Percentiles rank a stretch among this genome's conserved stretches.
phyloP scores from a whole-genome alignment of 1,140 invertebrate species.

The Helicoverpa armigera region DNA sequence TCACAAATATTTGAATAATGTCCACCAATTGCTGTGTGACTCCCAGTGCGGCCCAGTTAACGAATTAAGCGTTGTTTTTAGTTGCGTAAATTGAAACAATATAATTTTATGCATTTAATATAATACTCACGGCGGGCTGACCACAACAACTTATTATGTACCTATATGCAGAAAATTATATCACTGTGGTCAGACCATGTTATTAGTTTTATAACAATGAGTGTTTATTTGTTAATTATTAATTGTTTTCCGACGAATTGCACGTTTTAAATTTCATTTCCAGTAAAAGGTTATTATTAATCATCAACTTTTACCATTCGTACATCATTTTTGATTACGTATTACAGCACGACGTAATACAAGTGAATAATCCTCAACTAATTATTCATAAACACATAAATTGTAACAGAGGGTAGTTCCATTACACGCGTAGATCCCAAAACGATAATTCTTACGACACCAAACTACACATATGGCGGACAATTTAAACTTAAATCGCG shows the following conservation, averaged over 20 bases:
- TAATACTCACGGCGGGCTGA: too few species aligned
- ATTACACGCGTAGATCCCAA: conserved; percentile 51
- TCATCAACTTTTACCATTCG: too few species aligned
- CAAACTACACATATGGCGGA: conserved; percentile 71
- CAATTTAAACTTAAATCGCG: conserved; percentile 72
- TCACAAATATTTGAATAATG: conserved; percentile 70
- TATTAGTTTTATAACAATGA: too few species aligned
- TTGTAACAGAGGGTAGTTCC: conserved; percentile 40
- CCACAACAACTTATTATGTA: too few species aligned
- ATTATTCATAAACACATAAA: conserved; percentile 52
- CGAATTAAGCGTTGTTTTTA: neutral
- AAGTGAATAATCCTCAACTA: neutral
- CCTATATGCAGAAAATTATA: too few species aligned
- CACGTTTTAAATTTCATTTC: too few species aligned
- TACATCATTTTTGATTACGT: too few species aligned
- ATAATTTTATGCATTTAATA: neutral
- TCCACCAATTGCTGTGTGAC: conserved; percentile 39
- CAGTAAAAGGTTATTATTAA: too few species aligned
- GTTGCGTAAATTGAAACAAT: neutral
- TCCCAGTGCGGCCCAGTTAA: neutral
- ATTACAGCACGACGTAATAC: too few species aligned
- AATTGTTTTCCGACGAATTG: too few species aligned
- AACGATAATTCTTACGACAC: conserved; percentile 67
- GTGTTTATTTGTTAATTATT: too few species aligned
- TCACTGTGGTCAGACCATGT: too few species aligned